Evolutionary conservation across 2,797 vertebrate genomes (phyloP).

Genomic region (Sebastes cheni): DNA sequence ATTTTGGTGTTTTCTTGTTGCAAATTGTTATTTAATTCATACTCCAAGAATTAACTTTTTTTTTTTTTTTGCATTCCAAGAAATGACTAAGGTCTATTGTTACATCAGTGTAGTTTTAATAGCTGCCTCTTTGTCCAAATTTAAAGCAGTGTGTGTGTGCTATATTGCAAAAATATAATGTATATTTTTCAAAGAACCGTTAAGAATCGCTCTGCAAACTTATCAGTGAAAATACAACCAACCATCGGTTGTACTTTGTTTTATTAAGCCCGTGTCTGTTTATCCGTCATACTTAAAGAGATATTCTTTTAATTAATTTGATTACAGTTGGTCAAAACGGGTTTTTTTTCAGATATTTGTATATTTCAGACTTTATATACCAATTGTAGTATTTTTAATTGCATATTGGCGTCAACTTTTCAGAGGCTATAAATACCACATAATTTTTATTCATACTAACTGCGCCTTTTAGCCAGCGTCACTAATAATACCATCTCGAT

Average conservation of each 20-base stretch:
- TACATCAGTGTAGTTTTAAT: background rate
- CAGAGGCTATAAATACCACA: background rate
- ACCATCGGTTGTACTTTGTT: background rate
- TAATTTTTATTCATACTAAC: fast-evolving
- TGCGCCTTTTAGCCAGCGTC: no score
- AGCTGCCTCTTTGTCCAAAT: background rate
- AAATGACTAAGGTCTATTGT: background rate
- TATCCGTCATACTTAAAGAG: background rate
- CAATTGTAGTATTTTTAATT: background rate
- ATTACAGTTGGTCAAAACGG: background rate
- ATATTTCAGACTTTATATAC: background rate
- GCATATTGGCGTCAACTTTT: background rate
- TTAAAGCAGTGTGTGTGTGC: background rate
- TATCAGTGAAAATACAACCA: background rate
- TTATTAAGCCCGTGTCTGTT: background rate
- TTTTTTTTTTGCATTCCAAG: background rate
- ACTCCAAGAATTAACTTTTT: fast-evolving
- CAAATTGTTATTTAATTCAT: background rate
- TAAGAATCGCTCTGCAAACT: background rate
- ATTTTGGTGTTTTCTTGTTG: background rate
- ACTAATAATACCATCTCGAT: background rate
- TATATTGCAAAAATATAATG: background rate
- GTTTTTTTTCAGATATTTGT: background rate
- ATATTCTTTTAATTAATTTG: background rate
- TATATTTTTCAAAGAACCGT: background rate